Percentiles rank a stretch among this genome's conserved stretches.
phyloP scores from a whole-genome alignment of 2,888 invertebrate species.

The Gisinianus flammeolus region DNA sequence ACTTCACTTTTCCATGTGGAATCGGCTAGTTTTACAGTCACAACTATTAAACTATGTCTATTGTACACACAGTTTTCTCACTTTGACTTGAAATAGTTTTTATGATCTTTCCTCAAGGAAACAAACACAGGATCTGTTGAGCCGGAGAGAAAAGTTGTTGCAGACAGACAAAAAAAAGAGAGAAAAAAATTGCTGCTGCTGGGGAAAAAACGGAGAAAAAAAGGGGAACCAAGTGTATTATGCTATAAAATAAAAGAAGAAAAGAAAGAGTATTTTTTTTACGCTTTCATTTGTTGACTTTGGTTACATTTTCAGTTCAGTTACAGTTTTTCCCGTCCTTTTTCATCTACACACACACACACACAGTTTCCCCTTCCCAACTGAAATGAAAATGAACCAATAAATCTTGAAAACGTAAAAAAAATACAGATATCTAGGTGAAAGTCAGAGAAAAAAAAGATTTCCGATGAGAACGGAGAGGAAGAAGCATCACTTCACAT shows the following conservation, averaged over 20 bases:
- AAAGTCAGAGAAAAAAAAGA: slow-evolving; percentile 20
- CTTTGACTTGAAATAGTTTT: not conserved
- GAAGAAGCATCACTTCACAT: not conserved
- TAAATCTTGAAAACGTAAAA: slow-evolving; percentile 9
- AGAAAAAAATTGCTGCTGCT: too few relatives aligned
- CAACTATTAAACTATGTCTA: not conserved
- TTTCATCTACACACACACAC: not conserved
- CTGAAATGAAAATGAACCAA: slow-evolving; percentile 24
- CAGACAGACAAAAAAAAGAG: not conserved
- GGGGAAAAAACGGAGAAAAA: not conserved
- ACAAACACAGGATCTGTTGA: not conserved
- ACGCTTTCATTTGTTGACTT: not conserved
- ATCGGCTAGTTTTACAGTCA: not conserved
- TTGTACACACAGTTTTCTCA: slow-evolving; percentile 9
- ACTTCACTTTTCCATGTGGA: not conserved
- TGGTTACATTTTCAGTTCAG: too few relatives aligned
- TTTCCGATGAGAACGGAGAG: slow-evolving; percentile 15
- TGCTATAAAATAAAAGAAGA: not conserved
- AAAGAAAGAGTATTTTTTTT: not conserved
- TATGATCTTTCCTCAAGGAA: not conserved
- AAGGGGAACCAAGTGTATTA: not conserved
- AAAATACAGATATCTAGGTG: not conserved
- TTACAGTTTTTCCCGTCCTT: not conserved
- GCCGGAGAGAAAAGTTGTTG: not conserved
- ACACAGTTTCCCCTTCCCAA: not conserved